Evolutionary conservation across 2,797 vertebrate species (phyloP).

Genomic region (Acipenser ruthenus): DNA sequence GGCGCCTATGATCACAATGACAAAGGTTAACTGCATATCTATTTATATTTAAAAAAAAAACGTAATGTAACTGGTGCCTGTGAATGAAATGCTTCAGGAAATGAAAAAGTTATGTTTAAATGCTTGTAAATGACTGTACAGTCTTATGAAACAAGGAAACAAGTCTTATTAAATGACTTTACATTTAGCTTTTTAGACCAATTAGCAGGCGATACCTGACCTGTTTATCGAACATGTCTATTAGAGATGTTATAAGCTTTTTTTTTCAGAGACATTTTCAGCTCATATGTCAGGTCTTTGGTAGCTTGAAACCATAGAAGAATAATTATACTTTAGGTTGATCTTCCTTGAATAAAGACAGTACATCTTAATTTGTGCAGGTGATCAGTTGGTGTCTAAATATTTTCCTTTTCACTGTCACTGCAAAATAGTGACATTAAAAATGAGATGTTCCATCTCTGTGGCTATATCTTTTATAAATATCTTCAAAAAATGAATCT

Average conservation of each 20-base stretch:
- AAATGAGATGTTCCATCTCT: no score
- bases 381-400: no score
- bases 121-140: constrained; percentile 9
- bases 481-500: no score
- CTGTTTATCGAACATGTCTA: constrained; percentile 2
- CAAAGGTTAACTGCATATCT: constrained; percentile 3
- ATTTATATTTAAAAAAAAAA: not conserved
- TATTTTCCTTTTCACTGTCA: no score
- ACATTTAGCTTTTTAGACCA: not conserved
- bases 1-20: constrained; percentile 1
- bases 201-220: constrained; percentile 13
- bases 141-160: constrained; percentile 4
- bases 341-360: constrained; percentile 47
- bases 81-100: not conserved
- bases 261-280: constrained; percentile 31
- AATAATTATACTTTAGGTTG: constrained; percentile 29
- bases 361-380: constrained; percentile 37
- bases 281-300: constrained; percentile 42
- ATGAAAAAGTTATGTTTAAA: constrained; percentile 6
- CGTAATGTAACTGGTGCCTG: not conserved
- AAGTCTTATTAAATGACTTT: not conserved
- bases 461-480: no score
- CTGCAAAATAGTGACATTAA: no score
- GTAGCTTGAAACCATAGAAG: constrained; percentile 44
- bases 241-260: not conserved